These are phyloP conservation scores for Mactromeris polynyma DNA, from an alignment of 2,888 invertebrate genomes.

Conservation along the genomic window DNA sequence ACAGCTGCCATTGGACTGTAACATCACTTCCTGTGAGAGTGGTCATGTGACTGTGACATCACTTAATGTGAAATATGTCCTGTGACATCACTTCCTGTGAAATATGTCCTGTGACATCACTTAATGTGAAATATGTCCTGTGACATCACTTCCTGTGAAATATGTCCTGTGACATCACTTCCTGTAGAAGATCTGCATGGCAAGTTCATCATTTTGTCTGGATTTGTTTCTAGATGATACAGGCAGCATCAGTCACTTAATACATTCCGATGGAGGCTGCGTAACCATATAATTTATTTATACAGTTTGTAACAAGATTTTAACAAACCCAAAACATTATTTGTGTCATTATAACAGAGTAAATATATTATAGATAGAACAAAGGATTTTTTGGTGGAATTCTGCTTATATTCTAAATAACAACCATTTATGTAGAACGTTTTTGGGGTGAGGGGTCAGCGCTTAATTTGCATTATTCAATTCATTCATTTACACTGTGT, in stretches of 20 bases:
- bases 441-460: no score
- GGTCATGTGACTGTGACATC: neutral
- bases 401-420: no score
- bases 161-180: neutral
- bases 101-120: neutral
- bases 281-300: neutral
- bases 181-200: neutral
- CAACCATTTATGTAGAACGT: no score
- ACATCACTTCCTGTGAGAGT: constrained; percentile 1
- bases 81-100: neutral
- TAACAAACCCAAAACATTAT: neutral
- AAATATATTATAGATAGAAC: no score
- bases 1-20: neutral
- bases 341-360: neutral
- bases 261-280: neutral
- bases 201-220: neutral
- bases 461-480: no score
- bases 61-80: neutral
- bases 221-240: neutral
- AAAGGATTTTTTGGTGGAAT: no score
- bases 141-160: neutral
- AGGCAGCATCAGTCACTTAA: no score
- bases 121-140: neutral
- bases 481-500: no score
- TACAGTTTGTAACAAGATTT: neutral